Evolutionary conservation across 2,113 vertebrate species (phyloP).

Genomic region (Boleophthalmus pectinirostris): DNA sequence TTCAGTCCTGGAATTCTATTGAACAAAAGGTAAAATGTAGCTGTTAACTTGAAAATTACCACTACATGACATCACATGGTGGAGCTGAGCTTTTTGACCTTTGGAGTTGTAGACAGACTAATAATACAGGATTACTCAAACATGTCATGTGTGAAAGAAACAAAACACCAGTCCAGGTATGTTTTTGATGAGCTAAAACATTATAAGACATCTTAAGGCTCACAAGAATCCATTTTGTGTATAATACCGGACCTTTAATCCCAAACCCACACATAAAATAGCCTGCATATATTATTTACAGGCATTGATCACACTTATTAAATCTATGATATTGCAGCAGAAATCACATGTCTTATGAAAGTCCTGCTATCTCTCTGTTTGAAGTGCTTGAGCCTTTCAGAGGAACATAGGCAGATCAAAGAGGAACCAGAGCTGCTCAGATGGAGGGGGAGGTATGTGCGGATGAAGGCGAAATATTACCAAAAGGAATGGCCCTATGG

Average conservation of each 20-base stretch:
- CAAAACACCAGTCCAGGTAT: no score
- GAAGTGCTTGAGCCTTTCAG: conserved; percentile 72
- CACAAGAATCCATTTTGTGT: no score
- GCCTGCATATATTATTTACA: conserved; percentile 67
- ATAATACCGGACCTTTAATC: conserved; percentile 14
- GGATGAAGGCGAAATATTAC: conserved; percentile 62
- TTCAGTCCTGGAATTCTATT: no score
- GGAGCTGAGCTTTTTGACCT: no score
- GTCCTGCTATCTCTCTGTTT: conserved; percentile 63
- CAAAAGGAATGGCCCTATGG: conserved; percentile 42
- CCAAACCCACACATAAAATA: conserved; percentile 56
- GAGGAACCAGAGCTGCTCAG: conserved; percentile 55
- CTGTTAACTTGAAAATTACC: no score
- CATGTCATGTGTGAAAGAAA: no score
- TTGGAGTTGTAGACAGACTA: no score
- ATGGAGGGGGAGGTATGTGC: conserved; percentile 54
- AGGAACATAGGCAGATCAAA: conserved; percentile 75
- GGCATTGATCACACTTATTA: conserved; percentile 73
- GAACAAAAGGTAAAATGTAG: no score
- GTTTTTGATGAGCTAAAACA: no score
- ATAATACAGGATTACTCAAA: no score
- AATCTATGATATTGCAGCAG: conserved; percentile 63
- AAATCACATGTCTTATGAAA: conserved; percentile 57
- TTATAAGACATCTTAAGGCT: no score
- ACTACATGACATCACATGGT: no score